These are phyloP conservation scores for Eretmocerus hayati DNA, from an alignment of 2,888 invertebrate species.

Conservation along the genomic window DNA sequence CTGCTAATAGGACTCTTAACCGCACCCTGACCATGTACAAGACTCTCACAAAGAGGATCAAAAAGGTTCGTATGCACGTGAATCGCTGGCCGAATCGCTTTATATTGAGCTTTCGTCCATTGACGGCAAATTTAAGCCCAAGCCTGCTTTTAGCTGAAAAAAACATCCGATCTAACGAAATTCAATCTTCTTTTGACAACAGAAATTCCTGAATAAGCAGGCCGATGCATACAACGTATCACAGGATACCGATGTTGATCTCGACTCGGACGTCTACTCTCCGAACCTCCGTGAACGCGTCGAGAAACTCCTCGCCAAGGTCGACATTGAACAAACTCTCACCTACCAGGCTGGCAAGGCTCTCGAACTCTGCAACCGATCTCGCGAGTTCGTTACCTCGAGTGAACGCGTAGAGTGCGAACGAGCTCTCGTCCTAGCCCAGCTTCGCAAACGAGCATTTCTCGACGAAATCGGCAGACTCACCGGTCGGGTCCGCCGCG, in stretches of 20 bases:
- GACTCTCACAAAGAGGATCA: constrained; percentile 29
- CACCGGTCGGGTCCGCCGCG: constrained; percentile 4
- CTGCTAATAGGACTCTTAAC: constrained; percentile 21
- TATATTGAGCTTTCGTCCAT: too few relatives aligned
- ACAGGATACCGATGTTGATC: too few relatives aligned
- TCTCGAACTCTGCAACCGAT: constrained; percentile 46
- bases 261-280: too few relatives aligned
- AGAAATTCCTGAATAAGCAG: too few relatives aligned
- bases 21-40: constrained; percentile 26
- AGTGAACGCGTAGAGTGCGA: constrained; percentile 51
- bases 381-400: constrained; percentile 48
- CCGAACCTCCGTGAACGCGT: constrained; percentile 18
- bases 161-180: too few relatives aligned
- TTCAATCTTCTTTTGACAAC: too few relatives aligned
- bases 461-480: constrained; percentile 29
- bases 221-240: too few relatives aligned
- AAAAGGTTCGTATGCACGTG: constrained; percentile 23
- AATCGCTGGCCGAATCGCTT: too few relatives aligned
- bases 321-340: constrained; percentile 30
- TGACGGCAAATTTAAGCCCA: too few relatives aligned
- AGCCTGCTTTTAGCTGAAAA: too few relatives aligned
- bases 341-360: constrained; percentile 47
- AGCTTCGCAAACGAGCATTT: constrained; percentile 25
- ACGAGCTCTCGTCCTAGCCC: constrained; percentile 46
- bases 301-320: constrained; percentile 27